Base-by-base conservation (phyloP, 1,140 invertebrate species). In the Lerema accius region DNA sequence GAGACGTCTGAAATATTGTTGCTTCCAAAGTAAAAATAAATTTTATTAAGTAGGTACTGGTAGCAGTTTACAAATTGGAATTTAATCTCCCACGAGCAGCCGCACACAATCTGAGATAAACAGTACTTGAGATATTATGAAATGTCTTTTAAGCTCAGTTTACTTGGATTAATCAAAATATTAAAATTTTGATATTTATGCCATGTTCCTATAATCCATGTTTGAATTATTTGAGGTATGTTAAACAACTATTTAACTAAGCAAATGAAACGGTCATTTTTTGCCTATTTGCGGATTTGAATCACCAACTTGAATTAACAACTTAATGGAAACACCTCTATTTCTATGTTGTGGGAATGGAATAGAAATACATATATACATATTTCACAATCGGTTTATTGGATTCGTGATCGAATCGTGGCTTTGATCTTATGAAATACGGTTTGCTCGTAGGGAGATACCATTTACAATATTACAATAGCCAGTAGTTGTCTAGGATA, bases 1-100 rank as follows among this genome's bases (percentile, higher is more conserved):
- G 81, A 88, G 76, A 80, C 68, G 74, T 85, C 71, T 84, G 69
- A 82, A 78, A 80, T 58, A 85, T 80, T 70, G 76, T 86, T 84
- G 86, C 86, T 89, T 87, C 86, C 86, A 89, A 79, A 74, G 75
- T 53, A 61, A 71, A 71, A 73, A 67, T 65, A 65, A 76, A 73
- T 65, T 71, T 72, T 79, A 79, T 61, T 13, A 40, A 60, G 67
- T 74, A 80, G 65, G 62, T 69, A 65, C 63, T 67, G 58, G 55
- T 73, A 64, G 65, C 59, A 76, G 65, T 65, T 74, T 69, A 75
- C 50, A 49, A 71, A 66, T 70, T 37, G 10, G 35, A 37, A 11
- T 66, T 60, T 16, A 26, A 40, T 73, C 67, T 71, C 66, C 59
- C 76, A 72, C 53, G 37, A 75, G 75, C 77, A 76, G 75, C 50